Percentiles rank a stretch among this genome's conserved stretches.
Conservation (phyloP, 2,113 vertebrate genomes). For the Zosterops pallidus region DNA sequence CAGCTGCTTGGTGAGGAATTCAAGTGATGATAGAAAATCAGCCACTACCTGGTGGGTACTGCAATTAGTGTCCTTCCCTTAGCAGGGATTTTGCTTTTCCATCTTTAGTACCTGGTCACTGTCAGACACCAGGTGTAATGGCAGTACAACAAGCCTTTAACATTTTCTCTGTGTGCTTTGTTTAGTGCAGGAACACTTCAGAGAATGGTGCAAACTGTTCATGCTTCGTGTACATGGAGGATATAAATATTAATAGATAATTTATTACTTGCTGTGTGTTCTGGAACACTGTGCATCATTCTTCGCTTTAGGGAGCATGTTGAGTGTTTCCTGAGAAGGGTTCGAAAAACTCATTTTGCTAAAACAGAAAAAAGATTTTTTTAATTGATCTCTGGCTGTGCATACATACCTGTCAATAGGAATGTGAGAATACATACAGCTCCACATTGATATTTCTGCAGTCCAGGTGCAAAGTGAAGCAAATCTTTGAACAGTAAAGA, state of each 20-base stretch:
- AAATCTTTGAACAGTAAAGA: not conserved
- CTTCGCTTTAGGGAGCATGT: not conserved
- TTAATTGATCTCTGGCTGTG: not conserved
- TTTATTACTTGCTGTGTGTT: not conserved
- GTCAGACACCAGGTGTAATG: not conserved
- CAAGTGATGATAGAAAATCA: not conserved
- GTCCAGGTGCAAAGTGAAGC: constrained; percentile 7
- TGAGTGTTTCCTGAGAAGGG: not conserved
- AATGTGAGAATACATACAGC: not conserved
- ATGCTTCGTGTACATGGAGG: not conserved
- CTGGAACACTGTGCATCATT: not conserved
- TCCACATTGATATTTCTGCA: not conserved
- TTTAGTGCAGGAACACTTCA: not conserved
- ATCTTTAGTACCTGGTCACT: not conserved
- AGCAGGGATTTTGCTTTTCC: not conserved
- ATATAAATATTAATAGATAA: not conserved
- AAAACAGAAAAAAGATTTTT: not conserved
- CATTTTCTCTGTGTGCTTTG: not conserved
- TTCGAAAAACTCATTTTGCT: not conserved
- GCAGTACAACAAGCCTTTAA: not conserved
- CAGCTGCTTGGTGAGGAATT: not conserved
- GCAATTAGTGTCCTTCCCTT: not conserved
- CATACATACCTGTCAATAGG: not conserved
- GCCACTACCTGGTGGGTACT: not conserved
- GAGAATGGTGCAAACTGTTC: not conserved